Base-by-base conservation (phyloP, 2,888 invertebrate species). In the Galerucella nymphaeae region DNA sequence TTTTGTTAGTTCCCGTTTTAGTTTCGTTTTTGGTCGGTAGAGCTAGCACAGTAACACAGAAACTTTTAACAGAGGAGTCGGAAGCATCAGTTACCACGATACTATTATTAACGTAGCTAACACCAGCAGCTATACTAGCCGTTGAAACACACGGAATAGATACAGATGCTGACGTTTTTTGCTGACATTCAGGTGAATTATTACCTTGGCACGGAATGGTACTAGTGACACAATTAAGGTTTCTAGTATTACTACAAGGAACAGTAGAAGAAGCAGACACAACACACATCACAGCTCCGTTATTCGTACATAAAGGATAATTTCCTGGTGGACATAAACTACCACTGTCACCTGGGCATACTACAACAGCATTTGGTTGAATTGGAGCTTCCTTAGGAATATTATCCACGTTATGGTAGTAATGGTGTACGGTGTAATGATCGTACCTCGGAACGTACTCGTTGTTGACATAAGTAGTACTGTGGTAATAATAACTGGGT, bases 251-350 rank as follows among this genome's bases (percentile, higher is more conserved):
- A 5, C 77, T 77, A 70, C 86, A 86, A 9, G 84, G 84, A 20
- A 79, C 81, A 10, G 85, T 85, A 18, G 80, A 76, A 11, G 78
- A 73, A 0, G 83, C 82, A 65, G 81, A 84, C 6, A 85, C 83
- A 2, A 85, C 84, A 74, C 86, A 86, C 81, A 86, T 83, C 20
- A 86, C 84, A 5, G 85, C 85, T 5, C 86, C 86, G 65, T 84
- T 84, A 8, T 80, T 80, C 66, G 85, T 85, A 75, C 86, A 86
- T 1, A 86, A 71, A 2, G 86, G 83, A 20, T 82, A 82, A 5
- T 86, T 85, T 70, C 84, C 84, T 2, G 81, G 74, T 4, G 86
- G 83, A 75, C 86, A 86, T 61, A 86, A 79, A 11, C 78, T 77
- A 1, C 82, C 82, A 41, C 82, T 82, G 73, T 86, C 85, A 5